Base-by-base conservation (phyloP, 2,113 vertebrate species). In the Sterrhoptilus dennistouni region DNA sequence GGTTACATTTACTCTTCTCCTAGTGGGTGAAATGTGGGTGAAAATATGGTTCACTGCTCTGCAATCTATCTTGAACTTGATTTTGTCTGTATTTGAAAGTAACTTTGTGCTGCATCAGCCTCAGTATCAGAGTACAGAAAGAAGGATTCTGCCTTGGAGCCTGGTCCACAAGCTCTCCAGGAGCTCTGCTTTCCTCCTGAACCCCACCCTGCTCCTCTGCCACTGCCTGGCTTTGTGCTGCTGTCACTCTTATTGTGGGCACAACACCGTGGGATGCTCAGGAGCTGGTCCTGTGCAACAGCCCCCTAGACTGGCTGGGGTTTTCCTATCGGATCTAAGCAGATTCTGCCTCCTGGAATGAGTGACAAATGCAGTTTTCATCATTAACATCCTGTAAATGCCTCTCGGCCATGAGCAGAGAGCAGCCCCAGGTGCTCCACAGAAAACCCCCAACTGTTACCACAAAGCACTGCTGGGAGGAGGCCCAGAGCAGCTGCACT, bases 221-320 rank as follows among this genome's bases (percentile, higher is more conserved):
- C 56, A 13, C 35, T 81, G 33, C 31, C 13, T 12, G 31, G 42
- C 38, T 76, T 33, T 0, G 0, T 50, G 71, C 31, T 70, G 68
- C 47, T 5, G 0, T 61, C 60, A 20, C 33, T 64, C 45, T 40
- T 7, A 0, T 40, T 35, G 21, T 9, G 27, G 23, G 78, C 27
- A 29, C 11, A 45, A 0, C n/a, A 22, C 2, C 17, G 13, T 0
- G 1, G n/a, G 54, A 35, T 7, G 33, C 59, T 38, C 44, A 19
- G n/a, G 31, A 61, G 12, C 49, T 56, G 42, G 6, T 19, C 49
- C 60, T 53, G n/a, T 31, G 45, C 36, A 35, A 12, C 47, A 23
- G 9, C 15, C 28, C 25, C 29, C 40, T 35, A 7, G 33, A 10
- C 29, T 64, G 63, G 8, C 11, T 57, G 42, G 27, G 28, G 4